Base-by-base conservation (phyloP, 2,888 invertebrate species). In the Cosmopolites sordidus region DNA sequence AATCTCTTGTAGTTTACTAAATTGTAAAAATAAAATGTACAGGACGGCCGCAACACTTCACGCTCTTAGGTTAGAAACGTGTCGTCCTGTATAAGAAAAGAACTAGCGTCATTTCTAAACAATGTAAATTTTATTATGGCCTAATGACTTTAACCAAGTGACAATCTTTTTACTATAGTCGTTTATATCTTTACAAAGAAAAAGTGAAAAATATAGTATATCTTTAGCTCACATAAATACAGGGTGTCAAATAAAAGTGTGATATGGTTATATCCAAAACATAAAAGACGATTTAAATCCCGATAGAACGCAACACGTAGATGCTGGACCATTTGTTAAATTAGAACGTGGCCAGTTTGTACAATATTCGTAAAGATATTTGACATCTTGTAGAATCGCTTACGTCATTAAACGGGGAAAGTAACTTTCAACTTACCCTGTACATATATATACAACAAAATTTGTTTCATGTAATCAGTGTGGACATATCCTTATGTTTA, bases 401-500 rank as follows among this genome's bases (percentile, higher is more conserved):
- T 33, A 33, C n/a, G n/a, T 33, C 33, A 11, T 1, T 38, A 43
- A 12, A 12, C n/a, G n/a, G 33, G 33, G 11, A 9, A 5, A 33
- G 33, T 33, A 8, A 5, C 8, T 33, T 33, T 12, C 33, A 12
- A 33, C 27, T 27, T 27, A 27, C 33, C 33, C 33, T 33, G 27
- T 27, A 27, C 9, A 27, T 27, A 6, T 27, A 6, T 6, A 27
- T 6, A 11, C n/a, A 33, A 12, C 5, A 6, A 12, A 33, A 33
- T 50, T 8, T 50, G 38, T 50, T 17, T 43, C 45, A 33, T 46
- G 27, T 49, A 64, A 66, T 62, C 64, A 64, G 66, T 67, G 68
- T 68, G 56, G 58, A 70, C 67, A 71, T 71, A 68, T 68, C 66
- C 65, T 4, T 12, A 52, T 53, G 51, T 63, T 33, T 70, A 71